Conservation (phyloP, 2,888 invertebrate species). For the Craniophora ligustri region DNA sequence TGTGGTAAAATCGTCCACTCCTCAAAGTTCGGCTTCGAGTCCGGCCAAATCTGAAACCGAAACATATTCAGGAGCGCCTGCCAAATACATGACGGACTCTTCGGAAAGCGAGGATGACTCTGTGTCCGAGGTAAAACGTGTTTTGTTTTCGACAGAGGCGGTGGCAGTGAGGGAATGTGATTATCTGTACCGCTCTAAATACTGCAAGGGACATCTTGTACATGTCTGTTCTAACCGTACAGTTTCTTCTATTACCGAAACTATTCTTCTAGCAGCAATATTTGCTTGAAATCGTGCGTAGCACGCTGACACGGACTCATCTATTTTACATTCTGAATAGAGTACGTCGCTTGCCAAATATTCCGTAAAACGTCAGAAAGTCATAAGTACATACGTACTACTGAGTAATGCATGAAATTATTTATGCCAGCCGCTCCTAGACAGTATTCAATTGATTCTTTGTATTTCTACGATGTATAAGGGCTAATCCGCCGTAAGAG, state of each 20-base stretch:
- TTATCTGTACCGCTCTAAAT: slow-evolving; percentile 89
- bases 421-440: slow-evolving; percentile 82
- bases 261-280: slow-evolving; percentile 65
- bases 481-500: slow-evolving; percentile 71
- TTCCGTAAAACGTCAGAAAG: slow-evolving; percentile 89
- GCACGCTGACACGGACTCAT: slow-evolving; percentile 76
- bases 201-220: slow-evolving; percentile 92
- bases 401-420: slow-evolving; percentile 86
- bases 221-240: slow-evolving; percentile 80
- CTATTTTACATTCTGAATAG: slow-evolving; percentile 78
- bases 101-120: slow-evolving; percentile 99
- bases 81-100: slow-evolving; percentile 97
- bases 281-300: slow-evolving; percentile 68
- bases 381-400: slow-evolving; percentile 87
- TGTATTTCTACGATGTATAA: slow-evolving; percentile 71
- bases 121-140: slow-evolving; percentile 96
- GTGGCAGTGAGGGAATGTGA: slow-evolving; percentile 87
- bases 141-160: slow-evolving; percentile 88
- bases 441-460: slow-evolving; percentile 80
- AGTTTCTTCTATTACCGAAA: slow-evolving; percentile 73
- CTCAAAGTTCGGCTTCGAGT: slow-evolving; percentile 95
- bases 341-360: slow-evolving; percentile 88
- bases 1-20: slow-evolving; percentile 93
- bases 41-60: slow-evolving; percentile 95
- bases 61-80: slow-evolving; percentile 94